phyloP scores from a whole-genome alignment of 2,113 vertebrate genomes.

The Felis chaus region DNA sequence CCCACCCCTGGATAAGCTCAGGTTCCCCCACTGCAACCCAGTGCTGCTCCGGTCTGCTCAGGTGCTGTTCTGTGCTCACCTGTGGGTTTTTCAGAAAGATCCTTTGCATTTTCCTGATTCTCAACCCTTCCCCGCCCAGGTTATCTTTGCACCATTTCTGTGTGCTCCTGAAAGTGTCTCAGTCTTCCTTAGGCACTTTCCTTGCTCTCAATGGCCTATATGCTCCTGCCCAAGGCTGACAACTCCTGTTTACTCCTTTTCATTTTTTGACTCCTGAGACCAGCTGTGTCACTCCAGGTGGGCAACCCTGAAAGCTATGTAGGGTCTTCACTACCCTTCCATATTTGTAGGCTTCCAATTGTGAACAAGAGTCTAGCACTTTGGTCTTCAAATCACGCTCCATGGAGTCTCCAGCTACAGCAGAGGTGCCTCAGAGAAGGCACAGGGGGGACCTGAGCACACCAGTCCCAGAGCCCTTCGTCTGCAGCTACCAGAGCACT shows the following conservation, averaged over 20 bases:
- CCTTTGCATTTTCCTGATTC: not conserved
- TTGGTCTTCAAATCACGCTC: not conserved
- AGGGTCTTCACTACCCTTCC: not conserved
- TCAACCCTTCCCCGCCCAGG: fast-evolving
- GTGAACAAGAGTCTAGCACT: not conserved
- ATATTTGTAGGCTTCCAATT: not conserved
- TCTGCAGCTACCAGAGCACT: too few relatives aligned
- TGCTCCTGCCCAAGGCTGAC: not conserved
- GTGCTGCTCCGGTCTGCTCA: not conserved
- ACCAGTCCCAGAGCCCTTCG: fast-evolving
- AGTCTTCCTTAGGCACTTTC: fast-evolving
- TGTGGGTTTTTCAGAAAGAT: fast-evolving
- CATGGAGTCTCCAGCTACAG: not conserved
- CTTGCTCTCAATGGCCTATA: fast-evolving
- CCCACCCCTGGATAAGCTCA: not conserved
- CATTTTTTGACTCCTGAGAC: not conserved
- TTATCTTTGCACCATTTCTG: not conserved
- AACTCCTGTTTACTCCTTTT: not conserved
- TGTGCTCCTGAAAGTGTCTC: fast-evolving
- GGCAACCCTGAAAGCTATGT: not conserved
- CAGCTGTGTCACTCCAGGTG: not conserved
- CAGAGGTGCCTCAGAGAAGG: fast-evolving
- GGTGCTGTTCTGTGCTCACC: not conserved
- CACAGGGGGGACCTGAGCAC: fast-evolving
- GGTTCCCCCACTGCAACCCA: fast-evolving